These are phyloP conservation scores for Ctenodactylus gundi DNA, from an alignment of 2,113 vertebrate species.

Conservation along the genomic window DNA sequence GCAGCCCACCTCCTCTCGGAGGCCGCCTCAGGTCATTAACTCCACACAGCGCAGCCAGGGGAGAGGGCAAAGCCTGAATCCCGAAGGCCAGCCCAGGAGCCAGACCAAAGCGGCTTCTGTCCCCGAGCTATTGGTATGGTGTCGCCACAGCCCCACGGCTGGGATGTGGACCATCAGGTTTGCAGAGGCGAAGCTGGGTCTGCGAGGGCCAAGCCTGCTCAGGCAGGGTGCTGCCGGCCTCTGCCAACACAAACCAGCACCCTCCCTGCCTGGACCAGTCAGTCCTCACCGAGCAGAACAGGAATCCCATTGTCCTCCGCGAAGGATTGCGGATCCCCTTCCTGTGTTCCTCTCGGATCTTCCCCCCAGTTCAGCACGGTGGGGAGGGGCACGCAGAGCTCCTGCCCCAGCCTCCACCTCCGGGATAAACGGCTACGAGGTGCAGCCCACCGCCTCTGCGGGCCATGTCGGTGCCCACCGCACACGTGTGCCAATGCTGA, in stretches of 20 bases:
- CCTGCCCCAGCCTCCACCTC: not conserved
- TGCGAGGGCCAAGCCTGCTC: constrained; percentile 36
- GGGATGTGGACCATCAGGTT: not conserved
- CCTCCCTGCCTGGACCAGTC: constrained; percentile 52
- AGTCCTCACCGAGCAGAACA: constrained; percentile 8
- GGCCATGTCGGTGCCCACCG: not conserved
- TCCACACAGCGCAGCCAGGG: rapidly evolving
- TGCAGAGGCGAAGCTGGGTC: not conserved
- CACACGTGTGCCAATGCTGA: not conserved
- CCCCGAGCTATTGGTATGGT: not conserved
- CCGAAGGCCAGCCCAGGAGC: not conserved
- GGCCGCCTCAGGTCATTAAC: no score
- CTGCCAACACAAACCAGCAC: not conserved
- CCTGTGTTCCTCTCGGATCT: not conserved
- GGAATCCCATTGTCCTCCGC: constrained; percentile 42
- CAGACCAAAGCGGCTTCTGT: not conserved
- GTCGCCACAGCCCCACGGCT: not conserved
- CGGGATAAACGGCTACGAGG: not conserved
- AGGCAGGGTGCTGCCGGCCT: not conserved
- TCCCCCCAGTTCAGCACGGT: not conserved
- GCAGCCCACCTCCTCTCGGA: no score
- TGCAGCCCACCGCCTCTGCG: not conserved
- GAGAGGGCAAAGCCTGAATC: not conserved
- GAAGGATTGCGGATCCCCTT: not conserved
- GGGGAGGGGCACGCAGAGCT: not conserved